A percentile compares a stretch with the other conserved stretches of the same genome.
Evolutionary conservation across 2,113 vertebrate genomes (phyloP).

Genomic region (Oncorhynchus kisutch): DNA sequence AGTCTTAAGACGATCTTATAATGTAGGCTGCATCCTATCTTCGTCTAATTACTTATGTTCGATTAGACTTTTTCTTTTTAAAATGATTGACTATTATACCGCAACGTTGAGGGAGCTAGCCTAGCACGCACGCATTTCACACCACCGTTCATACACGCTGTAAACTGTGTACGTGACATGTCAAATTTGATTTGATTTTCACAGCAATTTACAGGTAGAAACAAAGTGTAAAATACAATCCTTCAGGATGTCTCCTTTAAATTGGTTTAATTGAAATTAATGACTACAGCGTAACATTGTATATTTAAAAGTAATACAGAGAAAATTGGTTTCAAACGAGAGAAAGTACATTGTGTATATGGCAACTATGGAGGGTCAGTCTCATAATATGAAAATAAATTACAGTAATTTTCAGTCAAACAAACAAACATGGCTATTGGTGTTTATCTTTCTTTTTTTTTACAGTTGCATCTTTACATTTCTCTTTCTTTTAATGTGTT

Average conservation of each 20-base stretch:
- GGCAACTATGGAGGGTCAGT: constrained; percentile 29
- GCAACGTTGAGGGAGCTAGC: too few species aligned
- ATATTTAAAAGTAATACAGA: constrained; percentile 16
- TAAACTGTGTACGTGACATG: too few species aligned
- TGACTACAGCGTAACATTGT: constrained; percentile 33
- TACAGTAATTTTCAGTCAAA: constrained; percentile 23
- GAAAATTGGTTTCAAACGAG: constrained; percentile 19
- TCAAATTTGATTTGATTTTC: too few species aligned
- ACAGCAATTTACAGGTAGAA: too few species aligned
- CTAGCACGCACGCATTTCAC: too few species aligned
- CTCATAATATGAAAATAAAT: constrained; percentile 41
- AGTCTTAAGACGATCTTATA: neutral
- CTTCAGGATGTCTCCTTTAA: constrained; percentile 4
- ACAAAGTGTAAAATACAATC: too few species aligned
- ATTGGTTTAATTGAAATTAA: constrained; percentile 41
- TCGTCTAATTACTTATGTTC: too few species aligned
- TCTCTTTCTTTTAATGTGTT: constrained; percentile 14
- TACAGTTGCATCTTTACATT: constrained; percentile 42
- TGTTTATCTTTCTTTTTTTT: constrained; percentile 50
- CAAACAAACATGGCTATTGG: constrained; percentile 16
- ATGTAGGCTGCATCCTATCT: neutral
- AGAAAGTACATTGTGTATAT: constrained; percentile 19
- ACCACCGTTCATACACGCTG: too few species aligned
- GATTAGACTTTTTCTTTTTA: too few species aligned
- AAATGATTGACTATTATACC: too few species aligned